Base-by-base conservation (phyloP, 1,140 invertebrate genomes). In the Dryas iulia region DNA sequence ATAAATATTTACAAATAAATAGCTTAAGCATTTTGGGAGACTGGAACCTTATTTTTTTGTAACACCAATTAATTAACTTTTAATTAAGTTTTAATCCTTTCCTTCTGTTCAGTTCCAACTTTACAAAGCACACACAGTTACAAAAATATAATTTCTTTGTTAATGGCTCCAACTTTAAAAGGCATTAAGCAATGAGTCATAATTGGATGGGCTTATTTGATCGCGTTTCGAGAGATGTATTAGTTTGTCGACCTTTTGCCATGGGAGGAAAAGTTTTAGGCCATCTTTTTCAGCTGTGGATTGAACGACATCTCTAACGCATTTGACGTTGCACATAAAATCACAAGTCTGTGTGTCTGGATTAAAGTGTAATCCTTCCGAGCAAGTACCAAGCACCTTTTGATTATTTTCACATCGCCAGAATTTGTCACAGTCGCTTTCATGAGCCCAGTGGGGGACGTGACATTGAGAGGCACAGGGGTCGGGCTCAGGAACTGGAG, bases 301-400 rank as follows among this genome's bases (percentile, higher is more conserved):
- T 31, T 86, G 76, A 1, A 83, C 57, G 1, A 18, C 58, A 0
- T 66, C 47, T 39, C 82, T 74, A 0, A 66, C 59, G 33, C 86
- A 88, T 2, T 62, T 58, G 23, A 69, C 77, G 28, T 88, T 86
- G 73, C 79, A 82, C 21, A 58, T 63, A 57, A 84, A 88, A 53
- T 88, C 86, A 61, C 86, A 88, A 0, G 82, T 86, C 8, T 69
- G 61, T 0, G 74, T 83, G 8, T 60, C 33, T 7, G 54, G 60
- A 69, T 95, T 94, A 81, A 94, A 95, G 52, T 94, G 89, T 2
- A 95, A 79, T 5, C 91, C 92, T 54, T 83, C 72, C 1, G 94
- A 91, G 71, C 94, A 95, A 3, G 76, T 57, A 65, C 91, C 89
- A 4, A 92, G 66, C 23, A 92, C 82, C 0, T 91, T 79, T 10